phyloP scores from a whole-genome alignment of 2,888 invertebrate species.

The Alentia gelatinosa region DNA sequence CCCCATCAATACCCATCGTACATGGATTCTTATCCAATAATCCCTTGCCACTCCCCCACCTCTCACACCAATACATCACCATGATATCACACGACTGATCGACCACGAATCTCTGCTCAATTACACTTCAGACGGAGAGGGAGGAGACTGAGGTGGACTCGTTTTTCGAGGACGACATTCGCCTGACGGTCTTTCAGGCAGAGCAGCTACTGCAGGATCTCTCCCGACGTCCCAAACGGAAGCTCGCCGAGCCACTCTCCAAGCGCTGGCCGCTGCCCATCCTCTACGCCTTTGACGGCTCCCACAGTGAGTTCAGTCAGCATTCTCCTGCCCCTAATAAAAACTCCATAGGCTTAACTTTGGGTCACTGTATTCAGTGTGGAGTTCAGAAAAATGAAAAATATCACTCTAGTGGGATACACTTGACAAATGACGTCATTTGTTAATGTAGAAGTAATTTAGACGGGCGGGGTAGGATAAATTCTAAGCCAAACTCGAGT shows the following conservation, averaged over 20 bases:
- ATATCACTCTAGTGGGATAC: no score
- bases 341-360: no score
- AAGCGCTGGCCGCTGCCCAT: slow-evolving; percentile 75
- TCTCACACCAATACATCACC: no score
- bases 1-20: neutral
- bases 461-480: no score
- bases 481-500: no score
- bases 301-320: slow-evolving; percentile 66
- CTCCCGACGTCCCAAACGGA: slow-evolving; percentile 65
- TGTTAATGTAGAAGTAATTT: no score
- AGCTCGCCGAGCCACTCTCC: slow-evolving; percentile 68
- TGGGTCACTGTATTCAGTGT: no score
- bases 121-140: slow-evolving; percentile 51
- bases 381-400: no score
- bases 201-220: slow-evolving; percentile 59
- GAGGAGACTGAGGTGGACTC: slow-evolving; percentile 53
- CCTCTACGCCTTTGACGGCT: slow-evolving; percentile 71
- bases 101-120: no score
- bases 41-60: no score
- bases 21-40: neutral
- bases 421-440: no score
- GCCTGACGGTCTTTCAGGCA: slow-evolving; percentile 63
- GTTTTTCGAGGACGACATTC: slow-evolving; percentile 64
- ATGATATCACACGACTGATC: no score
- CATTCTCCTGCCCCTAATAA: neutral